Conservation (phyloP, 2,888 invertebrate species). For the Tholera decimalis region DNA sequence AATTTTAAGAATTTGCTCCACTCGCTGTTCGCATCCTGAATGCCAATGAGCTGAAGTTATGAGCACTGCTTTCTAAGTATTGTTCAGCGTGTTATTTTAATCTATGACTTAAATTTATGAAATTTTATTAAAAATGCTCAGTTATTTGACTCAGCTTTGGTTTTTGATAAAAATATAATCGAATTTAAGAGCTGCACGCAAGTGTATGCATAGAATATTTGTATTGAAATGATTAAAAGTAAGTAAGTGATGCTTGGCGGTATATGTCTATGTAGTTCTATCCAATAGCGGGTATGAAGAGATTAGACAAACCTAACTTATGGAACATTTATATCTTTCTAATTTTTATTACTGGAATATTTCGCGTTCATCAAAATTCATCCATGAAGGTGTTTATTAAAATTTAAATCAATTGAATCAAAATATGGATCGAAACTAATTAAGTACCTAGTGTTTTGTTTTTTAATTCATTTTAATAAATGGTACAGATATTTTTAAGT, state of each 20-base stretch:
- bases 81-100: conserved; percentile 71
- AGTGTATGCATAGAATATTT: background rate
- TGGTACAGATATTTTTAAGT: too few relatives aligned
- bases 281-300: too few relatives aligned
- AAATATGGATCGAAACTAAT: too few relatives aligned
- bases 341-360: too few relatives aligned
- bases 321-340: too few relatives aligned
- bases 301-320: too few relatives aligned
- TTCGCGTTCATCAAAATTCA: too few relatives aligned
- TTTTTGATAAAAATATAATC: conserved; percentile 30
- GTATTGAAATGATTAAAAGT: background rate
- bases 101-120: conserved; percentile 60
- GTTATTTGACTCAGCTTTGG: conserved; percentile 20
- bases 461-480: too few relatives aligned
- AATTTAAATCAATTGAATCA: too few relatives aligned
- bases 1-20: conserved; percentile 89
- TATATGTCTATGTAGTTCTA: too few relatives aligned
- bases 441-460: too few relatives aligned
- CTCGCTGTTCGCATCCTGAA: conserved; percentile 80
- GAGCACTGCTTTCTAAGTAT: conserved; percentile 77
- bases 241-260: background rate
- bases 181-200: background rate
- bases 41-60: conserved; percentile 84
- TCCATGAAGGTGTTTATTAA: too few relatives aligned
- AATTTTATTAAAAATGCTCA: conserved; percentile 58